Evolutionary conservation across 2,797 vertebrate genomes (phyloP).

Genomic region (Echiichthys vipera): DNA sequence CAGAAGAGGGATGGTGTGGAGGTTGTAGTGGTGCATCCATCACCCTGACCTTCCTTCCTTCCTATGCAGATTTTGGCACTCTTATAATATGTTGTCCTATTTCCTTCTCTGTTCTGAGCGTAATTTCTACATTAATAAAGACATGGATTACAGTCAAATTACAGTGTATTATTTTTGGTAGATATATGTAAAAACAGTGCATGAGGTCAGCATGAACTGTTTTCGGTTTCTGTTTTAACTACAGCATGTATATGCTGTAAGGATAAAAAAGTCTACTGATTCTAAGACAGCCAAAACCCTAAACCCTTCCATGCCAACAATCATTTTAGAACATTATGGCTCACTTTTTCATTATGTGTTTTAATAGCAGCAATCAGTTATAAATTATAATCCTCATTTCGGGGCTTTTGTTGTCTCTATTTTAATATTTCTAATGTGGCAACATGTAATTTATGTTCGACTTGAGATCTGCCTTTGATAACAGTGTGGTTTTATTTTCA

Average conservation of each 20-base stretch:
- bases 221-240: too few species aligned
- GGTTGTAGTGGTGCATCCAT: not conserved
- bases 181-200: too few species aligned
- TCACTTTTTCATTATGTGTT: conserved; percentile 8
- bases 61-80: too few species aligned
- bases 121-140: too few species aligned
- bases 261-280: not conserved
- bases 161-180: too few species aligned
- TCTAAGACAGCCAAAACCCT: not conserved
- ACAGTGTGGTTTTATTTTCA: conserved; percentile 28
- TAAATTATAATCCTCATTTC: conserved; percentile 27
- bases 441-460: conserved; percentile 20
- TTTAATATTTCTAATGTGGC: conserved; percentile 13
- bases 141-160: too few species aligned
- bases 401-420: not conserved
- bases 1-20: not conserved
- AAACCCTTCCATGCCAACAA: not conserved
- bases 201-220: too few species aligned
- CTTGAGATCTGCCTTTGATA: conserved; percentile 20
- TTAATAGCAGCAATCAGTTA: conserved; percentile 6
- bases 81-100: too few species aligned
- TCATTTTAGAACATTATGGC: not conserved
- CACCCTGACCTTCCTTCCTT: too few species aligned
- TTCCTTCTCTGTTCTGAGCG: too few species aligned
- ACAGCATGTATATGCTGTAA: not conserved